A percentile compares a stretch with the other conserved stretches of the same genome.
phyloP scores from a whole-genome alignment of 1,140 invertebrate genomes.

The Dendrolimus punctatus region DNA sequence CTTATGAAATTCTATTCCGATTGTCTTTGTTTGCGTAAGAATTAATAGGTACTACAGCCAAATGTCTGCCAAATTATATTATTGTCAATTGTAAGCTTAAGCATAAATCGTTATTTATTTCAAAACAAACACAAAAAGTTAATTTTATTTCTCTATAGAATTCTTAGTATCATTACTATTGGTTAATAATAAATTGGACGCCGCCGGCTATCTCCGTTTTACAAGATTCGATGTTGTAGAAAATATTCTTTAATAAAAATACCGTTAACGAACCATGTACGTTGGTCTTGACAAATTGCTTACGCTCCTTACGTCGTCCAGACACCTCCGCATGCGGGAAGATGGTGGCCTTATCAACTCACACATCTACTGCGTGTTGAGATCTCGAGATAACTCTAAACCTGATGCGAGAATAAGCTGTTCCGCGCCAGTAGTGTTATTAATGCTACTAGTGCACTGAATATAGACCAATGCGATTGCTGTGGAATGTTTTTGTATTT shows the following conservation, averaged over 20 bases:
- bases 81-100: no score
- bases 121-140: no score
- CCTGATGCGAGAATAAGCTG: constrained; percentile 32
- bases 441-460: constrained; percentile 21
- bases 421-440: constrained; percentile 16
- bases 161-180: constrained; percentile 1
- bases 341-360: constrained; percentile 40
- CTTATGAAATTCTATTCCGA: no score
- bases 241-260: constrained; percentile 16
- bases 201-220: constrained; percentile 10
- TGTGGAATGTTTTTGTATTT: no score
- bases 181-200: constrained; percentile 4
- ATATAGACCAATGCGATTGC: no score
- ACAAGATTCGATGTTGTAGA: constrained; percentile 11
- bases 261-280: constrained; percentile 53
- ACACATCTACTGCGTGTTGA: constrained; percentile 50
- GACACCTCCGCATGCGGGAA: constrained; percentile 53
- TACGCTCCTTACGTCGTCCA: constrained; percentile 58
- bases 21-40: no score
- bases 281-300: constrained; percentile 69
- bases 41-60: no score
- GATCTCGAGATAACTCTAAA: constrained; percentile 58
- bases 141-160: no score
- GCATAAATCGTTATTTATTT: no score
- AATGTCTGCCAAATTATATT: no score